Evolutionary conservation across 2,113 vertebrate species (phyloP), one percentile per base, ranked within the genome.

Genomic region (Rhizomys pruinosus): DNA sequence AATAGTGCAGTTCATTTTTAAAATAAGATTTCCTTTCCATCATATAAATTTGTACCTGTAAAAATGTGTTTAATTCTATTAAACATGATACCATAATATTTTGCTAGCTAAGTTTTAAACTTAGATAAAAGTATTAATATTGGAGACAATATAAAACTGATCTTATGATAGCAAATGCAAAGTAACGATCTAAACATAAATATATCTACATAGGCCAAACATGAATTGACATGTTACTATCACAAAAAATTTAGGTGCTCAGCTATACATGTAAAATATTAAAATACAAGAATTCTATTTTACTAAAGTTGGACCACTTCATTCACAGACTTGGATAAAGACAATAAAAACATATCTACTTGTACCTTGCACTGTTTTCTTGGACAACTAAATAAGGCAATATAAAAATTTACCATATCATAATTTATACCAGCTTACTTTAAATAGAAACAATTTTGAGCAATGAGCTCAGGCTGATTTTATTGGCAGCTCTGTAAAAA

Each of bases 1-100:
- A 97, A 97, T 90, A 94, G 69, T 71, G 34, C 16, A 59, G 87
- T 94, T 96, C 44, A 93, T 94, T 90, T 97, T 95, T 89, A 69
- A 95, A 95, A 84, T 92, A 91, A 89, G 39, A 96, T 85, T 94
- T 96, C 37, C 90, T 85, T 95, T 87, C 55, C 44, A n/a, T 87
- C 66, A 95, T 84, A 94, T 84, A 94, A 71, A 95, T 95, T 91
- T 92, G 91, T 95, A 85, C 85, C 55, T 88, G 71, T 71, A 92
- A 94, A 63, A 96, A 91, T 97, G 81, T 57, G 91, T 59, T 7
- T 84, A 92, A 93, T 74, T 81, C 52, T 89, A 92, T 82, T 55
- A 96, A 95, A 93, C 9, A 95, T n/a, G 80, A 59, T 66, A 68
- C 81, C 29, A 87, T 52, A 27, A 76, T 90, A 93, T 66, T 95